Percentiles rank a stretch among this genome's conserved stretches.
phyloP scores from a whole-genome alignment of 2,797 vertebrate genomes.

The Phrynocephalus guinanensis region DNA sequence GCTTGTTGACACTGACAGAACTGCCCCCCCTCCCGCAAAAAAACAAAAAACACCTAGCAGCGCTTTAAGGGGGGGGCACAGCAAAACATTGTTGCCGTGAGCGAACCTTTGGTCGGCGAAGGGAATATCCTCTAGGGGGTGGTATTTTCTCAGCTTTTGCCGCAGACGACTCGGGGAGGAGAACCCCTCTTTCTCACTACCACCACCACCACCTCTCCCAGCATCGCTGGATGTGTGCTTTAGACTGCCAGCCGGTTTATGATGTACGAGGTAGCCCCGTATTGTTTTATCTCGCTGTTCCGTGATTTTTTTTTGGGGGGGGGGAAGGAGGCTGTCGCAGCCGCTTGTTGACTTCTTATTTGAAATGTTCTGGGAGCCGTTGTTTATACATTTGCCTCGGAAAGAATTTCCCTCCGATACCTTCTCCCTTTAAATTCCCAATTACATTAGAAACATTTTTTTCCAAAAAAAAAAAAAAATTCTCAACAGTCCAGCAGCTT shows the following conservation, averaged over 20 bases:
- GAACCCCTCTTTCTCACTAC: neutral
- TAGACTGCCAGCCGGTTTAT: slow-evolving; percentile 2
- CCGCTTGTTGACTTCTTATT: neutral
- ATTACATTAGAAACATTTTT: neutral
- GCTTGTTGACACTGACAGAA: neutral
- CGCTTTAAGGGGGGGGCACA: neutral
- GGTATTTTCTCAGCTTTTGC: slow-evolving; percentile 71
- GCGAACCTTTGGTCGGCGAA: neutral
- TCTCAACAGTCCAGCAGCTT: fast-evolving
- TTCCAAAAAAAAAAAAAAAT: neutral
- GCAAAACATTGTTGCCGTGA: neutral
- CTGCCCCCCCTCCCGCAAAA: too few species aligned
- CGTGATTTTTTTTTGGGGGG: neutral
- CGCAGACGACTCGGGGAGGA: neutral
- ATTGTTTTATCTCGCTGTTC: slow-evolving; percentile 33
- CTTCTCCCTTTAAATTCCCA: neutral
- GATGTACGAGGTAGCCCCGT: slow-evolving; percentile 32
- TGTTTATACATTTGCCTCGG: neutral
- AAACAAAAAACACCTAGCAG: too few species aligned
- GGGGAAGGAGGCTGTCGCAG: neutral
- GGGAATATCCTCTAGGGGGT: slow-evolving; percentile 72
- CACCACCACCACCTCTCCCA: neutral
- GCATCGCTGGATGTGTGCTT: neutral
- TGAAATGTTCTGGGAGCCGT: neutral
- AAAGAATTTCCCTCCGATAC: neutral